phyloP scores from a whole-genome alignment of 2,113 vertebrate species.

The Oceanodroma tethys region DNA sequence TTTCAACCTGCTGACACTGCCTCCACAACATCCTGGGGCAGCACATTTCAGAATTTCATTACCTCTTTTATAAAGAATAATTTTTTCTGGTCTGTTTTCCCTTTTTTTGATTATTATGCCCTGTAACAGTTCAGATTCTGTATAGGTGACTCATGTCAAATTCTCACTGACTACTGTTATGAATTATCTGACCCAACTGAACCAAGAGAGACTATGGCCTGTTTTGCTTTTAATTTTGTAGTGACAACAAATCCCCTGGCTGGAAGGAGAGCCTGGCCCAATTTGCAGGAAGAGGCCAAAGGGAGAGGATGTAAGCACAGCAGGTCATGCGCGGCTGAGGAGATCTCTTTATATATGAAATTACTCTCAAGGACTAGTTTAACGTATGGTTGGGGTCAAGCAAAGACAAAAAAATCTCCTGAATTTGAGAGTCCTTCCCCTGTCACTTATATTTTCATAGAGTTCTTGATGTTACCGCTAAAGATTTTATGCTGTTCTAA shows the following conservation, averaged over 20 bases:
- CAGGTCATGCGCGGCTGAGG: not conserved
- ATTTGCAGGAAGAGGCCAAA: not conserved
- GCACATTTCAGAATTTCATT: not conserved
- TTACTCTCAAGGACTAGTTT: not conserved
- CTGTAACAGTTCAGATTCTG: not conserved
- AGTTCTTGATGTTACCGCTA: not conserved
- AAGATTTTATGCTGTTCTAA: not conserved
- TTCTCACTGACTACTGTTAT: not conserved
- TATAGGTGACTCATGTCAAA: not conserved
- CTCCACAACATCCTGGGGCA: not conserved
- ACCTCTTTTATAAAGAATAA: not conserved
- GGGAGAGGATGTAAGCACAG: not conserved
- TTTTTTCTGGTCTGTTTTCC: not conserved
- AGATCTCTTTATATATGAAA: not conserved
- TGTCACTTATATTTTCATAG: not conserved
- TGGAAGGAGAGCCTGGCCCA: not conserved
- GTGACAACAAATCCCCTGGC: not conserved
- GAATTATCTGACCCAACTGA: not conserved
- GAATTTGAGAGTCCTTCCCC: not conserved
- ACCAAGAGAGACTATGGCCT: not conserved
- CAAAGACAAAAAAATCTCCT: not conserved
- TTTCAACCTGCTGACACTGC: not conserved
- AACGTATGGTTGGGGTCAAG: not conserved
- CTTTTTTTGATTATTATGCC: not conserved
- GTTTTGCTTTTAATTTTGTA: not conserved